A percentile compares a stretch with the other conserved stretches of the same genome.
phyloP scores from a whole-genome alignment of 2,113 vertebrate species.

The Regulus satrapa region DNA sequence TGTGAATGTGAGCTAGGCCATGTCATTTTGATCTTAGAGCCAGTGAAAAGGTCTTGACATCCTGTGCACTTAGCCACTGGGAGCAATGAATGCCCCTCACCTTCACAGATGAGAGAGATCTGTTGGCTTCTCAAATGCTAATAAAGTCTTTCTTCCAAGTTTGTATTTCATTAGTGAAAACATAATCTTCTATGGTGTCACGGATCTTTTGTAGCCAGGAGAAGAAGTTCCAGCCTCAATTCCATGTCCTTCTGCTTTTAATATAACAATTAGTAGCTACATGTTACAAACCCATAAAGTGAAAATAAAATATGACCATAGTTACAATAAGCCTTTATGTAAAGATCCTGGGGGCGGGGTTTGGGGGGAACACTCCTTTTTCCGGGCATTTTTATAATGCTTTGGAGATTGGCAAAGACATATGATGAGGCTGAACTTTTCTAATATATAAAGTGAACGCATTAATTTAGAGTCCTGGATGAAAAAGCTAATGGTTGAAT shows the following conservation, averaged over 20 bases:
- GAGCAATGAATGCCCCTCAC: background rate
- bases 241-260: background rate
- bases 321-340: background rate
- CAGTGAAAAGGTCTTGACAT: background rate
- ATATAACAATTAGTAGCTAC: background rate
- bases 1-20: background rate
- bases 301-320: background rate
- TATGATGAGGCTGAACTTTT: background rate
- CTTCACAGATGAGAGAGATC: background rate
- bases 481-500: background rate
- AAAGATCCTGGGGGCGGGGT: too few species aligned
- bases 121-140: background rate
- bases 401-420: background rate
- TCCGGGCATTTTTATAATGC: background rate
- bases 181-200: background rate
- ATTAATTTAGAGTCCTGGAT: background rate
- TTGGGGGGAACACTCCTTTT: background rate
- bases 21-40: background rate
- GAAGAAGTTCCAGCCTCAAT: background rate
- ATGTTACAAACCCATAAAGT: background rate
- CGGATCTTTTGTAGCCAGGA: background rate
- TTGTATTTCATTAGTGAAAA: background rate
- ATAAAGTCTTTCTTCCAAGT: background rate
- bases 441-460: background rate
- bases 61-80: background rate